Base-by-base conservation (phyloP, 2,113 vertebrate genomes). In the Takifugu flavidus region DNA sequence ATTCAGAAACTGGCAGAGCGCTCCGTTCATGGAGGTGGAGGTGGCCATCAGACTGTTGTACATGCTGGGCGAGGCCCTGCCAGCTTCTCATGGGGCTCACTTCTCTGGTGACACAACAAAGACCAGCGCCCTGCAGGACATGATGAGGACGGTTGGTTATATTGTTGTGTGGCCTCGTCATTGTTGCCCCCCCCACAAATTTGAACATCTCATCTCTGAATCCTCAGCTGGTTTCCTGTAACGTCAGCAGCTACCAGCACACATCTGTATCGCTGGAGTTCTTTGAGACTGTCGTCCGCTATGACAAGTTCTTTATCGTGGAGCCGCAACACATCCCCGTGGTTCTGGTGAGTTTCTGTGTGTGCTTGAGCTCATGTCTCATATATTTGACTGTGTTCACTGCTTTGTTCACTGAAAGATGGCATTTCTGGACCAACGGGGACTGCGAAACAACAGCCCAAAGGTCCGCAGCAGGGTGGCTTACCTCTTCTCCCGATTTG, bases 1-100 rank as follows among this genome's bases (percentile, higher is more conserved):
- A 5, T n/a, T 34, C 83, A 99, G 97, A 85, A 94, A 83, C 28
- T 99, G 97, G 95, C 96, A 94, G 87, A 89, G 91, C 0, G 87
- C 93, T 0, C 67, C 85, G 3, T 99, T 98, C 88, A 97, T 97
- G 95, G 96, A 98, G 88, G 94, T 98, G 67, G 97, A 99, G 88
- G 95, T 99, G 60, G 93, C 95, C 51, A 91, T 99, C 86, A 80
- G 97, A 59, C 83, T 99, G 83, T 87, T 99, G 25, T 99, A 97
- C 87, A 98, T 99, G 97, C 82, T 99, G 80, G 96, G 95, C 3
- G 97, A 99, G 80, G 96, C 97, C 11, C 93, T 99, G 84, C 97
- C 97, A 0, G 93, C 93, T 0, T 95, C 95, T 14, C 96, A 99
- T 47, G 95, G 96, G 42, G 96, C 95, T 39, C 97, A 99, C 62